These are phyloP conservation scores for Fulica atra DNA, from an alignment of 2,113 vertebrate species.

Conservation along the genomic window DNA sequence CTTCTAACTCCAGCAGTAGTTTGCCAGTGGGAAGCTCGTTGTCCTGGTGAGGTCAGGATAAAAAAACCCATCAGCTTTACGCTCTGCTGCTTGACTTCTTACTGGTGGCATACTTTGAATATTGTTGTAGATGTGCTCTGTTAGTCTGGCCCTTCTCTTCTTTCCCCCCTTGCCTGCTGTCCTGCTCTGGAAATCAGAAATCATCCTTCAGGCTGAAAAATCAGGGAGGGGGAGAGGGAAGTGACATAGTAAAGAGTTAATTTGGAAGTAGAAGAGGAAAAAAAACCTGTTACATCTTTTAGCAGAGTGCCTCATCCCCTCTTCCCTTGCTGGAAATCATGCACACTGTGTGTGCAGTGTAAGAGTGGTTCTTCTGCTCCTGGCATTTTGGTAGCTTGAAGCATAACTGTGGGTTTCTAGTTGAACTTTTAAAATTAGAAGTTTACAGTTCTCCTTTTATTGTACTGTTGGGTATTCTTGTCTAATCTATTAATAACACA, in stretches of 20 bases:
- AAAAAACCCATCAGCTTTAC: not conserved
- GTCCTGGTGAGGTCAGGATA: not conserved
- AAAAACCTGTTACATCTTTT: not conserved
- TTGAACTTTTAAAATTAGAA: not conserved
- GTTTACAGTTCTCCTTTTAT: not conserved
- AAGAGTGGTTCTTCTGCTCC: not conserved
- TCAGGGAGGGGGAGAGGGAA: no score
- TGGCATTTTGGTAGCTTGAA: not conserved
- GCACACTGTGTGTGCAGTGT: rapidly evolving
- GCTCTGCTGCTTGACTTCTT: not conserved
- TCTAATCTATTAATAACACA: not conserved
- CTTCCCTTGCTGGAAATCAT: not conserved
- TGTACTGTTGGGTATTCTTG: not conserved
- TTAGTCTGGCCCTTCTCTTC: not conserved
- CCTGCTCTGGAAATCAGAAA: not conserved
- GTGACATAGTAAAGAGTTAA: no score
- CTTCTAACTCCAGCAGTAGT: not conserved
- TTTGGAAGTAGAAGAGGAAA: no score
- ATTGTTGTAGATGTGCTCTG: not conserved
- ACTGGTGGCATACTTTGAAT: not conserved
- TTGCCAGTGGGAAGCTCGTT: not conserved
- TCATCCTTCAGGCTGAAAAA: not conserved
- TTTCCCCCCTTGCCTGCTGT: not conserved
- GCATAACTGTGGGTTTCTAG: not conserved
- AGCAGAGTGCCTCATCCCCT: not conserved